Percentiles rank a stretch among this genome's conserved stretches.
phyloP scores from a whole-genome alignment of 2,113 vertebrate genomes.

The Callithrix jacchus region DNA sequence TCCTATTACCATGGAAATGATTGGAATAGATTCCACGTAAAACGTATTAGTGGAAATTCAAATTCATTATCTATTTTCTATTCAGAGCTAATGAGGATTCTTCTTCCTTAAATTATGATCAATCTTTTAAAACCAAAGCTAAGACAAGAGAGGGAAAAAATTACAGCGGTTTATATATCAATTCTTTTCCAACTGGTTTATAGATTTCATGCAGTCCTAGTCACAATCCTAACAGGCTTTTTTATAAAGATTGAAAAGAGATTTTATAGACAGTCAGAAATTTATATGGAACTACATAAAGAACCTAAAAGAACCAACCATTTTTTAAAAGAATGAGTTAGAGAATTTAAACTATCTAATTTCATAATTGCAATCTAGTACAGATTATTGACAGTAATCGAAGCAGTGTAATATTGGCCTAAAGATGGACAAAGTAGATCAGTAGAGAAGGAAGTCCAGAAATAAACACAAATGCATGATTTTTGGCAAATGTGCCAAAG shows the following conservation, averaged over 20 bases:
- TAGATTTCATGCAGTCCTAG: background rate
- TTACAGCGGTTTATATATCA: background rate
- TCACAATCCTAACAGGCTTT: background rate
- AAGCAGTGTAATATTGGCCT: background rate
- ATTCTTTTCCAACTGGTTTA: background rate
- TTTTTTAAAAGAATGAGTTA: background rate
- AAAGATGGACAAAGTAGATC: background rate
- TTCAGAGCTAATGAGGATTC: background rate
- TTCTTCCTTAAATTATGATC: conserved; percentile 19
- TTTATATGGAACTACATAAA: background rate
- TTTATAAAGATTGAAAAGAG: background rate
- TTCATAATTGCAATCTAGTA: background rate
- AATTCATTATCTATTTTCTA: conserved; percentile 21
- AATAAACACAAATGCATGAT: background rate
- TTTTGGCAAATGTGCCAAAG: background rate
- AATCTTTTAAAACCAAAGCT: conserved; percentile 4
- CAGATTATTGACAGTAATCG: background rate
- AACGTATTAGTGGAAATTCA: background rate
- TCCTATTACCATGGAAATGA: background rate
- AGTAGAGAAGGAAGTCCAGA: background rate
- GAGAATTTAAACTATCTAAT: background rate
- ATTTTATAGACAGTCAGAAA: background rate
- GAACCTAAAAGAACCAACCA: background rate
- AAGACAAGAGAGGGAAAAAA: background rate
- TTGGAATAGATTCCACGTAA: background rate